phyloP scores from a whole-genome alignment of 2,113 vertebrate genomes.

The Coracopsis vasa region DNA sequence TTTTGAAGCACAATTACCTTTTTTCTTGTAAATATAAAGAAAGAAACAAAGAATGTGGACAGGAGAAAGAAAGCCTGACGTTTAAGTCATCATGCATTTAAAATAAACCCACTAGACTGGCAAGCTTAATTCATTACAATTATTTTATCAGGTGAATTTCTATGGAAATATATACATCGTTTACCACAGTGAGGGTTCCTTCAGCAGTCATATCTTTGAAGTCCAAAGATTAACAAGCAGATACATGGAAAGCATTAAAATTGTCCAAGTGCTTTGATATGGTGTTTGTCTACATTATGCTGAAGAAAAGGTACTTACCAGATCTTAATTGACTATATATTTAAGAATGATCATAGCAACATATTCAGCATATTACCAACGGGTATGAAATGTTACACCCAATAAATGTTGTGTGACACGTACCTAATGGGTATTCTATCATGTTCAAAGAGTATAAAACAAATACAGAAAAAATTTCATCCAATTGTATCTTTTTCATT shows the following conservation, averaged over 20 bases:
- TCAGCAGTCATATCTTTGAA: constrained; percentile 51
- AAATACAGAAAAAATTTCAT: constrained; percentile 65
- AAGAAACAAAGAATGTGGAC: constrained; percentile 6
- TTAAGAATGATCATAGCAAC: constrained; percentile 63
- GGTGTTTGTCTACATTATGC: constrained; percentile 41
- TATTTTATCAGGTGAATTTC: constrained; percentile 66
- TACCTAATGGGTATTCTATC: constrained; percentile 67
- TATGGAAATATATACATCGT: constrained; percentile 63
- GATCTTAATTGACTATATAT: constrained; percentile 67
- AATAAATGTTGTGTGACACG: constrained; percentile 70
- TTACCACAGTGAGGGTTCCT: constrained; percentile 56
- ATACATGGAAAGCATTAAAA: constrained; percentile 47
- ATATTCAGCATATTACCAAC: constrained; percentile 57
- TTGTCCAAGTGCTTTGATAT: constrained; percentile 53
- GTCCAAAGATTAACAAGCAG: constrained; percentile 48
- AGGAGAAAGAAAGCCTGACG: constrained; percentile 2
- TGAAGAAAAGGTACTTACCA: constrained; percentile 57
- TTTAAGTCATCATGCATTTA: constrained; percentile 36
- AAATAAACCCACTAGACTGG: not conserved
- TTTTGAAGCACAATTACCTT: not conserved
- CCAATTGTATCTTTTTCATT: constrained; percentile 66
- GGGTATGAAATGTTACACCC: constrained; percentile 65
- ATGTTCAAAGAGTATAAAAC: constrained; percentile 73
- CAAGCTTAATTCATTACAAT: constrained; percentile 69
- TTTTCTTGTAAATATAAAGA: not conserved